phyloP scores from a whole-genome alignment of 2,888 invertebrate genomes.

The Drosophila colorata region DNA sequence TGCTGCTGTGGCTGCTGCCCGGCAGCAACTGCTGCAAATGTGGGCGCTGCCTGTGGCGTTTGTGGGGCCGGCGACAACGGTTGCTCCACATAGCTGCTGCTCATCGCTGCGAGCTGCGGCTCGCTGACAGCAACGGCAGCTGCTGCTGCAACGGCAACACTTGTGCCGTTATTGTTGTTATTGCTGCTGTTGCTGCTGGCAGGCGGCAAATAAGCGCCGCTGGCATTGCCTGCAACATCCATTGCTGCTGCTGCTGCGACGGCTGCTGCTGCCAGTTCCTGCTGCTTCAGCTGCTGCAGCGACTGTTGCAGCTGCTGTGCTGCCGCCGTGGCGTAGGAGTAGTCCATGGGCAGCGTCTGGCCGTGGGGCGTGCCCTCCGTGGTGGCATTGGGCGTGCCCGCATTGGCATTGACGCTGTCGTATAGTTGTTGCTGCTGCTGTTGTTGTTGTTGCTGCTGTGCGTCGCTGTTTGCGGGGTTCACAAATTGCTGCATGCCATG shows the following conservation, averaged over 20 bases:
- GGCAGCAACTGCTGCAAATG: conserved; percentile 72
- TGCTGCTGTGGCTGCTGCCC: conserved; percentile 59
- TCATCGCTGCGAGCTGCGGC: conserved; percentile 82
- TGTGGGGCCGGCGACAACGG: conserved; percentile 73
- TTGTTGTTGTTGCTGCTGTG: conserved; percentile 82
- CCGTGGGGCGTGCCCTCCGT: conserved; percentile 82
- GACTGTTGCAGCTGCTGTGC: conserved; percentile 81
- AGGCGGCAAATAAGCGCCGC: conserved; percentile 37
- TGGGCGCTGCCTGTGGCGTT: conserved; percentile 63
- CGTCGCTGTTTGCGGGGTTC: conserved; percentile 42
- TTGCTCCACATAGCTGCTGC: conserved; percentile 84
- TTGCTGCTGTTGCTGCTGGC: conserved; percentile 31
- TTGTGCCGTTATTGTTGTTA: conserved; percentile 11
- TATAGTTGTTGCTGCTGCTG: conserved; percentile 86
- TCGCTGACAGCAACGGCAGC: conserved; percentile 31
- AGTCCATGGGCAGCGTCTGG: conserved; percentile 84
- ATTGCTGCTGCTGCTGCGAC: conserved; percentile 55
- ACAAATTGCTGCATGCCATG: conserved; percentile 82
- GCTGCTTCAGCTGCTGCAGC: conserved; percentile 82
- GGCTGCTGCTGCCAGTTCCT: conserved; percentile 66
- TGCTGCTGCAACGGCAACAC: conserved; percentile 33
- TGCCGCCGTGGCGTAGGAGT: conserved; percentile 82
- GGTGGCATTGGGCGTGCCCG: conserved; percentile 56
- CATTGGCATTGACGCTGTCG: conserved; percentile 84
- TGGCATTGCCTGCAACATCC: conserved; percentile 61